Evolutionary conservation across 2,113 vertebrate genomes (phyloP).

Genomic region (Gymnarchus niloticus): DNA sequence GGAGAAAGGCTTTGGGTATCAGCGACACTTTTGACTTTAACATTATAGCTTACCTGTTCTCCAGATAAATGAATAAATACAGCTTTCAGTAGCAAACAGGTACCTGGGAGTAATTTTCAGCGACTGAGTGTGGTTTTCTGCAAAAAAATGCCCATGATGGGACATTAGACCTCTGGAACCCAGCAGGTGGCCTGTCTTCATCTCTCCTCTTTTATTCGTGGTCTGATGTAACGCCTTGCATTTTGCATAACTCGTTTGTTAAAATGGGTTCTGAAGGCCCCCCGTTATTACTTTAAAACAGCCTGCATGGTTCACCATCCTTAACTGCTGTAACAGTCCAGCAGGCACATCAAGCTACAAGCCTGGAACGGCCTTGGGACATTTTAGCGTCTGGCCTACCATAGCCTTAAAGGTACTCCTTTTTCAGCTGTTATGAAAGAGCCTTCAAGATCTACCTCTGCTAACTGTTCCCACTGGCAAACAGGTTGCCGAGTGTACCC

Average conservation of each 20-base stretch:
- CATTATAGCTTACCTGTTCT: neutral
- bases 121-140: neutral
- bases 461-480: too few species aligned
- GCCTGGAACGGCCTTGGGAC: too few species aligned
- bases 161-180: neutral
- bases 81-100: neutral
- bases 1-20: too few species aligned
- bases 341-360: too few species aligned
- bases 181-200: neutral
- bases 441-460: too few species aligned
- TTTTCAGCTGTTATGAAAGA: too few species aligned
- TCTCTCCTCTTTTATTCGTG: neutral
- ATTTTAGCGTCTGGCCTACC: too few species aligned
- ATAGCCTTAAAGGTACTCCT: too few species aligned
- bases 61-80: neutral
- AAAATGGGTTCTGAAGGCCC: neutral
- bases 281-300: neutral
- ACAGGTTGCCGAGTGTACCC: too few species aligned
- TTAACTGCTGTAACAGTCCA: neutral
- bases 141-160: neutral
- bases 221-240: neutral
- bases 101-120: neutral
- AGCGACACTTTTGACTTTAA: neutral
- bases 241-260: neutral
- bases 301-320: neutral